These are phyloP conservation scores for Thymelicus acteon DNA, from an alignment of 2,888 invertebrate genomes.

Conservation along the genomic window DNA sequence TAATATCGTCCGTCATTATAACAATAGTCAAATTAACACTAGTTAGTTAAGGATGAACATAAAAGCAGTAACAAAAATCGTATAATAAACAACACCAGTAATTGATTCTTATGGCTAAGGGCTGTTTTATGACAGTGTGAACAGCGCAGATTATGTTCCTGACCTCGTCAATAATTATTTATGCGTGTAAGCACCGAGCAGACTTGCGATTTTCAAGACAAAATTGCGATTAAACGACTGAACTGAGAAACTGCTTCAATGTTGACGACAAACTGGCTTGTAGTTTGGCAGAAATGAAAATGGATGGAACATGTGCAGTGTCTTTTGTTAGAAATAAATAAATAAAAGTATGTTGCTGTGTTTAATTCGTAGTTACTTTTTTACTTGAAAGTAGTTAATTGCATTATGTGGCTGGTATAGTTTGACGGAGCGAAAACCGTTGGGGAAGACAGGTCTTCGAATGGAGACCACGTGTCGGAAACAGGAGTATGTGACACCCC, in stretches of 20 bases:
- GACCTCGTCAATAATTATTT: conserved; percentile 62
- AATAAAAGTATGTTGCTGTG: too few relatives aligned
- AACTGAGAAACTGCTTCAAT: background rate
- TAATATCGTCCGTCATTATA: background rate
- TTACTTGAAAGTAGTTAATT: too few relatives aligned
- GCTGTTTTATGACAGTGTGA: conserved; percentile 55
- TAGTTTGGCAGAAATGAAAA: too few relatives aligned
- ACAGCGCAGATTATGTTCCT: conserved; percentile 59
- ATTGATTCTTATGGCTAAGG: conserved; percentile 56
- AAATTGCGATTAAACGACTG: background rate
- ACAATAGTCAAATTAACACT: conserved; percentile 34
- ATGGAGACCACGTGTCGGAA: too few relatives aligned
- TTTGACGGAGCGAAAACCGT: too few relatives aligned
- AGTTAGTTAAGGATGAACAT: conserved; percentile 16
- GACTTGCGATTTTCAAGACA: conserved; percentile 28
- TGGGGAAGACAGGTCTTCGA: too few relatives aligned
- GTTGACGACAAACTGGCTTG: too few relatives aligned
- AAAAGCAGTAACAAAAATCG: conserved; percentile 26
- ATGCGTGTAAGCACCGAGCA: conserved; percentile 47
- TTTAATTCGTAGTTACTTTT: too few relatives aligned
- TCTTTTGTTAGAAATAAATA: too few relatives aligned
- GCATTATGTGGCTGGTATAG: too few relatives aligned
- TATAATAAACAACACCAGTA: conserved; percentile 34
- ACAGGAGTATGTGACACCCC: too few relatives aligned
- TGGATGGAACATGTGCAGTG: too few relatives aligned